Evolutionary conservation across 2,113 vertebrate genomes (phyloP), one percentile per base, ranked within the genome.

Genomic region (Nothobranchius furzeri): DNA sequence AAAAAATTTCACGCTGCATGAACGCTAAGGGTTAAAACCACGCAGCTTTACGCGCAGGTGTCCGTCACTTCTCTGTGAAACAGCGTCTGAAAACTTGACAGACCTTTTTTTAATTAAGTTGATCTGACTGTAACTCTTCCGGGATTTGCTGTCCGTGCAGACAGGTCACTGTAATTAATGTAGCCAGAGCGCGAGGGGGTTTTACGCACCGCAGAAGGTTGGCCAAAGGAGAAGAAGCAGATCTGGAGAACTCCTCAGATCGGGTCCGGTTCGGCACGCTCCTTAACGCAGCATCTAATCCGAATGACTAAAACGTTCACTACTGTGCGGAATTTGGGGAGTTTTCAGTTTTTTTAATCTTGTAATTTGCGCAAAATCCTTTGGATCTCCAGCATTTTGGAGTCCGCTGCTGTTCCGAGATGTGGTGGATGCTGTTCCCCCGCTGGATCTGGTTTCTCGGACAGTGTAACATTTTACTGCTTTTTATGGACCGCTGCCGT

Each of bases 41-140:
- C 60, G 48, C 64, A 64, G 70, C 72, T 35, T 85, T 79, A 70
- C 78, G 78, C 86, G 82, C 86, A 88, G 86, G 85, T 89, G 88
- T 78, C 82, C 63, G 30, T 65, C 77, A 67, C 65, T 82, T 60
- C 64, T 76, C 46, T 17, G 1, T 14, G 66, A 51, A 70, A 15
- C 72, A 92, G 92, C 90, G 30, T 4, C 92, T 72, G 70, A 63
- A 77, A 69, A 69, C 80, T 20, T 43, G 73, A 64, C 3, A 49
- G 70, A 70, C 65, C 17, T 58, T 43, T 47, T 45, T 82, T 88
- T 81, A 83, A 85, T 86, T 75, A 87, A 85, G 77, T 83, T 78
- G 85, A 84, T 94, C 92, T 92, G 91, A 94, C 94, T 90, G 95
- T 95, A 92, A 94, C 92, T 92, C 86, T 91, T 91, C 93, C 92